Evolutionary conservation across 2,888 invertebrate species (phyloP).

Genomic region (Thalpophila matura): DNA sequence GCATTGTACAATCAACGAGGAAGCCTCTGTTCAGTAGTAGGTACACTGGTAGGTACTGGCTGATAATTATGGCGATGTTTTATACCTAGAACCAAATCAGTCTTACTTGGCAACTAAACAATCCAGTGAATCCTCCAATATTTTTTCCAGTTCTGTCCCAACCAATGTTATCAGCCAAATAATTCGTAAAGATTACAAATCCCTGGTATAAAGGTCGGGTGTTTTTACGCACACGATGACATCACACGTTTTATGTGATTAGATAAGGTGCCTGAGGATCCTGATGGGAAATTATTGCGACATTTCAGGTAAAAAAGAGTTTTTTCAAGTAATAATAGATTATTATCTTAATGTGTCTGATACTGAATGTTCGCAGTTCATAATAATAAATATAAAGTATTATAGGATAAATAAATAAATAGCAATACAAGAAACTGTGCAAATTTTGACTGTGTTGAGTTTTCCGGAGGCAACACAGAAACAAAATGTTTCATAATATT

Average conservation of each 20-base stretch:
- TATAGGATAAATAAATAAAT: too few species aligned
- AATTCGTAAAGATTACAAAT: slow-evolving; percentile 65
- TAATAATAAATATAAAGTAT: too few species aligned
- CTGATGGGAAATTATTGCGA: slow-evolving; percentile 32
- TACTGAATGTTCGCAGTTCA: too few species aligned
- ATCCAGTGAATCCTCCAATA: slow-evolving; percentile 31
- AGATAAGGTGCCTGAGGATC: slow-evolving; percentile 51
- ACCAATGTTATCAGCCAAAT: slow-evolving; percentile 61
- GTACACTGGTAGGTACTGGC: not conserved
- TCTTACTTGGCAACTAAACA: not conserved
- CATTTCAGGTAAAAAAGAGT: not conserved
- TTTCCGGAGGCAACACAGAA: slow-evolving; percentile 7
- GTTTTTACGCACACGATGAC: slow-evolving; percentile 56
- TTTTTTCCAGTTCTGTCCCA: slow-evolving; percentile 42
- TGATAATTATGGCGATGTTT: not conserved
- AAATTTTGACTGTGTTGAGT: slow-evolving; percentile 20
- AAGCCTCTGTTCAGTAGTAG: not conserved
- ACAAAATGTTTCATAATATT: slow-evolving; percentile 25
- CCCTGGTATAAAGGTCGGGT: slow-evolving; percentile 42
- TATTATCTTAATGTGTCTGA: not conserved
- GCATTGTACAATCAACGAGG: not conserved
- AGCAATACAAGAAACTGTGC: too few species aligned
- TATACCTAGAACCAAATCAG: not conserved
- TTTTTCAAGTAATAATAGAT: not conserved
- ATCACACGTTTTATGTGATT: slow-evolving; percentile 60